Conservation (phyloP, 2,888 invertebrate genomes). For the Oscheius myriophilus region DNA sequence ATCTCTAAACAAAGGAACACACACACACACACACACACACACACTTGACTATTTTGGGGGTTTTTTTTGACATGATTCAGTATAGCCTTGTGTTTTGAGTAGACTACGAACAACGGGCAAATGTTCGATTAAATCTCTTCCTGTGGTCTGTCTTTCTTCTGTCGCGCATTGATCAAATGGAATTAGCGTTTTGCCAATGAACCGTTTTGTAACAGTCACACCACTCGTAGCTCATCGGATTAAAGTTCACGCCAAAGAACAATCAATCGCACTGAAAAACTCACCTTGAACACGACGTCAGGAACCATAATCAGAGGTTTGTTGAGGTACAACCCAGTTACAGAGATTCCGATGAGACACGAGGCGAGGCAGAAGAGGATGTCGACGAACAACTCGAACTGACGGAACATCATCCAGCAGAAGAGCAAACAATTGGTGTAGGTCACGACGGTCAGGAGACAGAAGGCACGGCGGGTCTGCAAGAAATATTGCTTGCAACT, state of each 20-base stretch:
- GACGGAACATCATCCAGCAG: slow-evolving; percentile 40
- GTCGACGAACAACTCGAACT: slow-evolving; percentile 38
- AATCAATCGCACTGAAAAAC: not conserved
- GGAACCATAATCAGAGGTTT: slow-evolving; percentile 44
- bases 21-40: no score
- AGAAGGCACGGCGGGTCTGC: slow-evolving; percentile 43
- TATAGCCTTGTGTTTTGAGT: no score
- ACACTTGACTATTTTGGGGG: no score
- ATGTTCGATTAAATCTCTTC: no score
- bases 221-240: not conserved
- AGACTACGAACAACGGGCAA: no score
- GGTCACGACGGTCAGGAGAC: slow-evolving; percentile 38
- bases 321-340: slow-evolving; percentile 38
- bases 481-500: slow-evolving; percentile 3
- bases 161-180: not conserved
- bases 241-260: not conserved
- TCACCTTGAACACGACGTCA: slow-evolving; percentile 41
- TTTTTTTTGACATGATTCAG: no score
- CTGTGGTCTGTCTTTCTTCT: no score
- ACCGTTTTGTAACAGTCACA: not conserved
- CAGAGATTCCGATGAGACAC: slow-evolving; percentile 40
- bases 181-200: slow-evolving; percentile 1
- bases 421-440: slow-evolving; percentile 39
- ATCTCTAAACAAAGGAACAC: no score
- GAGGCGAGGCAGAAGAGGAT: slow-evolving; percentile 43